Base-by-base conservation (phyloP, 1,140 invertebrate genomes). In the Luehdorfia chinensis region DNA sequence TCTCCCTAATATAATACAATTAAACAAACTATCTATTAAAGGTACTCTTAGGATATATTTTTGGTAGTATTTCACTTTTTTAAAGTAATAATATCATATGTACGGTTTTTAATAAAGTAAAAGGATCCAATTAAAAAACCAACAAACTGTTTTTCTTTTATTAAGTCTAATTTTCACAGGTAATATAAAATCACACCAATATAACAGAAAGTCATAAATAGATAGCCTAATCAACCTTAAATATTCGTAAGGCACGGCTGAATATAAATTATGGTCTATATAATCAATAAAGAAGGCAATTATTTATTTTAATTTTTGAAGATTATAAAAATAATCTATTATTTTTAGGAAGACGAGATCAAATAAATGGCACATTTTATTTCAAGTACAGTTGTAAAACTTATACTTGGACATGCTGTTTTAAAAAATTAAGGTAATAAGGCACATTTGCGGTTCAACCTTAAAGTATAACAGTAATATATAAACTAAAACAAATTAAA, bases 401-500 rank as follows among this genome's bases (percentile, higher is more conserved):
- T 32, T 33, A 49, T 28, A 34, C 13, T 31, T n/a, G n/a, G n/a
- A n/a, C n/a, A n/a, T n/a, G n/a, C 36, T 41, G 25, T 27, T 16
- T 31, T 33, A 31, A 25, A 48, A 50, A 32, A 11, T 16, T 33
- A 36, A 37, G 44, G 48, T 57, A 62, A 50, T 53, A 62, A 67
- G 58, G 53, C 62, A 70, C 63, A 55, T 47, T 28, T 27, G 18
- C 33, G 30, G 27, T 37, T 23, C 57, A 53, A 55, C 28, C 30
- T 50, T 56, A 57, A 62, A 32, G 56, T 58, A 51, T 45, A 43
- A 36, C n/a, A n/a, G n/a, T n/a, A n/a, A 31, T 51, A 57, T 55
- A 47, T 70, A 66, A 66, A 69, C 55, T 78, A 77, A 58, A 81
- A 74, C 74, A 64, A 83, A 83, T 86, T 86, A 86, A 86, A 86